Percentiles rank a stretch among this genome's conserved stretches.
Conservation (phyloP, 2,113 vertebrate genomes). For the Climacteris rufus region DNA sequence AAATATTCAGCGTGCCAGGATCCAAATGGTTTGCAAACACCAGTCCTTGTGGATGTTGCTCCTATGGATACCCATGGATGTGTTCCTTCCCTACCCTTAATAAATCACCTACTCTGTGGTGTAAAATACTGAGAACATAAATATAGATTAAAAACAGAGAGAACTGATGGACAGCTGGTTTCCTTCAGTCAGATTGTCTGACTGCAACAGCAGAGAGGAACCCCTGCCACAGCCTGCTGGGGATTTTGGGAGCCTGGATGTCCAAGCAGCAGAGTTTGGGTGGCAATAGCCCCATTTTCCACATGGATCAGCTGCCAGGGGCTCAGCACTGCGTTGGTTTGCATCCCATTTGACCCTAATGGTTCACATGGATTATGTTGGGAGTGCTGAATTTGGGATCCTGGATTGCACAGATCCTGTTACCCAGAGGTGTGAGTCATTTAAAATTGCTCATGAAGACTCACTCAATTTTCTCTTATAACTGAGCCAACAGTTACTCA, state of each 20-base stretch:
- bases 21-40: neutral
- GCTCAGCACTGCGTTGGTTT: neutral
- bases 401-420: neutral
- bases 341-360: neutral
- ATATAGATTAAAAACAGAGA: neutral
- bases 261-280: neutral
- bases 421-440: neutral
- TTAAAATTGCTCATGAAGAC: neutral
- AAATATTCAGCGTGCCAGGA: neutral
- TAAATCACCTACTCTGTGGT: rapidly evolving
- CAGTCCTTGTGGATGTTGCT: neutral
- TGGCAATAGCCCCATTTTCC: neutral
- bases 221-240: neutral
- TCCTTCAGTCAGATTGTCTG: neutral
- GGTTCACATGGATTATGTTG: neutral
- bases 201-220: neutral
- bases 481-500: neutral
- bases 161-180: neutral
- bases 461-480: neutral
- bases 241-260: neutral
- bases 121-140: neutral
- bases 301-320: neutral
- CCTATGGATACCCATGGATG: rapidly evolving
- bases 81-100: neutral
- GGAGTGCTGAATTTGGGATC: neutral